Base-by-base conservation (phyloP, 2,113 vertebrate species). In the Carassius carassius region DNA sequence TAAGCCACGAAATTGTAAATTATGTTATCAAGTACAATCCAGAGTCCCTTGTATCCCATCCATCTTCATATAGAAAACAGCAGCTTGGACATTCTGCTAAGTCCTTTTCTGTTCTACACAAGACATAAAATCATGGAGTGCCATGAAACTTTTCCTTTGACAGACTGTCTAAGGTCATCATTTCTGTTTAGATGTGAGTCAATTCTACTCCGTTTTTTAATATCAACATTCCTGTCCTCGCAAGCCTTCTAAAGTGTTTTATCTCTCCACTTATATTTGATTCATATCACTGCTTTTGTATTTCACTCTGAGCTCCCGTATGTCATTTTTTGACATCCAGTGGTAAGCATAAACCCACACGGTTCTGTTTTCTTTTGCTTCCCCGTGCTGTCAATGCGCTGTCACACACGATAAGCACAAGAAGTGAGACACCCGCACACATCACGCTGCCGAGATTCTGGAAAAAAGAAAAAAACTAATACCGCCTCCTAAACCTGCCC, bases 401-500 rank as follows among this genome's bases (percentile, higher is more conserved):
- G 86, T 86, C 88, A 87, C 78, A 80, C 77, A 58, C 54, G 41
- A 87, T 87, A 86, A 89, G 65, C 69, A 21, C 63, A 37, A 82
- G 51, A 56, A 65, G 25, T 12, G 21, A 67, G 67, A 70, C 75
- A 37, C 49, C 74, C 70, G 56, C 35, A 35, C 65, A 77, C 25
- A 77, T 56, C 74, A 32, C 16, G 0, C 74, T 77, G 63, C 23
- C 23, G 25, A 69, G 17, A 35, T 3, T 14, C 14, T 58, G 32
- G n/a, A 78, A 58, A 77, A 60, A 70, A 70, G 17, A 21, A 29
- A 29, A 69, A 56, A 54, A 56, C 67, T 16, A 82, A 82, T 12
- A 82, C 49, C 72, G 21, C 49, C 51, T 82, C 81, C 67, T 56
- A 82, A 82, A 72, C 81, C 81, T 82, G 47, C 65, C 65, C 67